Evolutionary conservation across 64 coral and sea anemone genomes (phyloP), one percentile per base, ranked within the genome.

Genomic region (Hydrozoanthus tunicans): DNA sequence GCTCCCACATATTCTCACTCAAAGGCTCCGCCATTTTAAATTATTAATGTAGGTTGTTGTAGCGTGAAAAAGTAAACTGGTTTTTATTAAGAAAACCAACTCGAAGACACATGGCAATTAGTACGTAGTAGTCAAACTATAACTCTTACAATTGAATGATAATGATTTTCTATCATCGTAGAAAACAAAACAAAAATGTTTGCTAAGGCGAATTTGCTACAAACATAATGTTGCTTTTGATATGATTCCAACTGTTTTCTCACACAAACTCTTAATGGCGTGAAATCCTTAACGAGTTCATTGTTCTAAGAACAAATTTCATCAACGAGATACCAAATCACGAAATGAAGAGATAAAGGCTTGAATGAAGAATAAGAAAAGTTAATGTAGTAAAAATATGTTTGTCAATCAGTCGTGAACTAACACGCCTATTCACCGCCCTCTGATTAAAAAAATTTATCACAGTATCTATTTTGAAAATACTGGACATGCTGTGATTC

Each of bases 381-480:
- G 20, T 52, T 7, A 64, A 51, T 27, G 9, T 81, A 14, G 70
- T 81, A 3, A 6, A 52, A 63, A 63, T 5, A 62, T 61, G 56
- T 61, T 43, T 82, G 11, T 64, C 15, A 9, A 5, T 24, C 5
- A 64, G 27, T 32, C 51, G 60, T 64, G 6, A 60, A 58, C 8
- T 3, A 82, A 82, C 59, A 64, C 59, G 12, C 59, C 80, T 15
- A 62, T 59, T 81, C 58, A 4, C 79, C 79, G 24, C 79, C 58
- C 0, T 11, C 4, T 17, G 8, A 6, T 14, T 82, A 4, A 53
- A 32, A 25, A 8, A 82, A 26, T 64, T 12, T 82, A 32, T 82
- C 80, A 82, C 80, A 52, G 80, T 82, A 82, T 82, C 80, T 27
- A 52, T 82, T 63, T 64, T 64, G 13, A 81, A 27, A 20, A 62